Conservation (phyloP, 1,140 invertebrate species). For the Microplitis demolitor region DNA sequence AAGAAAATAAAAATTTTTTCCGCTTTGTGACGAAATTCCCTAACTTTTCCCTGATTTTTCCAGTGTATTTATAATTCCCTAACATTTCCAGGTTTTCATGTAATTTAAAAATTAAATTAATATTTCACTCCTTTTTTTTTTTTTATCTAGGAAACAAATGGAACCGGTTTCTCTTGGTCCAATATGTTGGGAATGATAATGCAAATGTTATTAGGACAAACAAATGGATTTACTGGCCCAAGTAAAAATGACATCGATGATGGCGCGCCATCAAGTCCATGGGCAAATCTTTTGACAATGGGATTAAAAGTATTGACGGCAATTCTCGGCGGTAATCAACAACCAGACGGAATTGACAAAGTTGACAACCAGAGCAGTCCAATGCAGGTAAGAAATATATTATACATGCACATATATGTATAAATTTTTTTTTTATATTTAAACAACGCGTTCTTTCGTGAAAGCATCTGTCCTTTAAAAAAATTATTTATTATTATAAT, state of each 20-base stretch:
- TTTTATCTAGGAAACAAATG: conserved; percentile 58
- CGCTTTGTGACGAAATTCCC: no score
- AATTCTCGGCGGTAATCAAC: conserved; percentile 73
- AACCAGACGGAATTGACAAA: conserved; percentile 82
- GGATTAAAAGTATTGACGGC: conserved; percentile 82
- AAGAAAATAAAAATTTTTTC: no score
- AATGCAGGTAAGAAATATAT: conserved; percentile 74
- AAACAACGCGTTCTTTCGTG: not conserved
- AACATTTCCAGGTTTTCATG: not conserved
- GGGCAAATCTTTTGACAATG: conserved; percentile 83
- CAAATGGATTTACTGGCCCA: conserved; percentile 66
- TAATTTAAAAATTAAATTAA: not conserved
- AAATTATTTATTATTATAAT: no score
- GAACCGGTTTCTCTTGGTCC: conserved; percentile 79
- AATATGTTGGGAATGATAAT: conserved; percentile 84
- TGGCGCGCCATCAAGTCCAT: conserved; percentile 73
- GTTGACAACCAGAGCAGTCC: conserved; percentile 80
- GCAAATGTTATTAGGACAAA: conserved; percentile 80
- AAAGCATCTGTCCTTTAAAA: not conserved
- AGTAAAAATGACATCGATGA: conserved; percentile 80
- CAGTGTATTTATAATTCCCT: not conserved
- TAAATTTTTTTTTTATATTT: not conserved
- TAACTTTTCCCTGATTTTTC: no score
- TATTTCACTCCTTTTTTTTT: no score
- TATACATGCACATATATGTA: not conserved